Evolutionary conservation across 2,888 invertebrate genomes (phyloP), one percentile per base, ranked within the genome.

Genomic region (Microctonus aethiopoides): DNA sequence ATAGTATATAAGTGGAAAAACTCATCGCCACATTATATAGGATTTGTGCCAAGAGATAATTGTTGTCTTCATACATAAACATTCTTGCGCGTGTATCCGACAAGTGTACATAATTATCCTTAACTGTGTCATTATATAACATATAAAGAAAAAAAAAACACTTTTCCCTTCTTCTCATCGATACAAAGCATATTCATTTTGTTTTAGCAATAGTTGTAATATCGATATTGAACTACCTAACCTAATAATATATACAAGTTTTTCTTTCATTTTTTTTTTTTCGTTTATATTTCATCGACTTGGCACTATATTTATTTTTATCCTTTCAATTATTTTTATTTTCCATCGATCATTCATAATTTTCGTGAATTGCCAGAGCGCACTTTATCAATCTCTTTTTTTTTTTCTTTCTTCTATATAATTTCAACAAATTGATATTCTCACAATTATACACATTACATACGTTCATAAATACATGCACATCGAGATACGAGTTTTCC

Each of bases 221-320:
- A 82, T 81, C 80, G 80, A 83, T 84, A 84, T 84, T 84, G 80
- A 81, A 82, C 83, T 84, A 84, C 81, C 84, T 84, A 84, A 75
- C 81, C 82, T 84, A 84, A 84, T 84, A 84, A 84, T 84, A 84
- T 84, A 79, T 84, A 84, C 84, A 84, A 73, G 78, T 76, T 82
- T 78, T 46, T 16, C 0, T 66, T 63, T 56, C 39, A 41, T 51
- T 66, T 63, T 41, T 62, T 51, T 66, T 63, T 41, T 62, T 68
- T 68, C 71, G 11, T 73, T 75, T n/a, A n/a, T 39, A 39, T 39
- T 39, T n/a, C 72, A 52, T 71, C 75, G 71, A 72, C 74, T 71
- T 76, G 72, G 74, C 72, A 77, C 74, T 74, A 71, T 69, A 68
- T 39, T 69, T 51, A 24, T 66, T 16, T 62, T 51, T 51, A 16